Conservation (phyloP, 2,888 invertebrate genomes). For the Fissipunctia ypsillon region DNA sequence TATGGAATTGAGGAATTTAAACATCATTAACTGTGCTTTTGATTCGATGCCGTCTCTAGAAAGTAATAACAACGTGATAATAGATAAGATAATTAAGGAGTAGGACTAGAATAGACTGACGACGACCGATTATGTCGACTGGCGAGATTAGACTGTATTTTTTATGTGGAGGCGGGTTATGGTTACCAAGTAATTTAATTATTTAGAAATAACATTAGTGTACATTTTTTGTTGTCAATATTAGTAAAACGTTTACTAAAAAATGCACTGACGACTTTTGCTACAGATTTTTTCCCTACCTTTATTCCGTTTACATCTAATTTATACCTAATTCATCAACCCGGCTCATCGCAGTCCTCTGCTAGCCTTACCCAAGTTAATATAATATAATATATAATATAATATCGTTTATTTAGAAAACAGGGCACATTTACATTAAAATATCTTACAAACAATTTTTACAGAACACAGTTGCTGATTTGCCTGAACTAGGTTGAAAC, state of each 20-base stretch:
- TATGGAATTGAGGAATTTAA: constrained; percentile 40
- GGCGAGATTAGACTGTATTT: background rate
- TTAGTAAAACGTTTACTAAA: constrained; percentile 12
- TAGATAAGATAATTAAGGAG: constrained; percentile 9
- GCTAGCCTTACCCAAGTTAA: background rate
- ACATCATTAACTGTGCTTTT: constrained; percentile 14
- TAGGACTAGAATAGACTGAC: background rate
- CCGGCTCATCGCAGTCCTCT: background rate
- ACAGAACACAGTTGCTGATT: too few species aligned
- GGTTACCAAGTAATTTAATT: constrained; percentile 2
- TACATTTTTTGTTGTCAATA: constrained; percentile 9
- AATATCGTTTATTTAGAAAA: too few species aligned
- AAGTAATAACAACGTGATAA: constrained; percentile 25
- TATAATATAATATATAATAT: too few species aligned
- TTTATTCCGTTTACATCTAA: background rate
- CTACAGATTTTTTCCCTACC: background rate
- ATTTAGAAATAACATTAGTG: constrained; percentile 8
- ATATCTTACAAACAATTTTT: too few species aligned
- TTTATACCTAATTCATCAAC: background rate
- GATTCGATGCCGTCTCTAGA: constrained; percentile 23
- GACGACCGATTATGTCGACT: background rate
- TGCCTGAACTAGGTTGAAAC: too few species aligned
- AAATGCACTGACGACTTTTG: background rate
- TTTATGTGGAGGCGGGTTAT: background rate
- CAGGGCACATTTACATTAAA: too few species aligned